A percentile compares a stretch with the other conserved stretches of the same genome.
Conservation (phyloP, 2,888 invertebrate species). For the Erebia epiphron region DNA sequence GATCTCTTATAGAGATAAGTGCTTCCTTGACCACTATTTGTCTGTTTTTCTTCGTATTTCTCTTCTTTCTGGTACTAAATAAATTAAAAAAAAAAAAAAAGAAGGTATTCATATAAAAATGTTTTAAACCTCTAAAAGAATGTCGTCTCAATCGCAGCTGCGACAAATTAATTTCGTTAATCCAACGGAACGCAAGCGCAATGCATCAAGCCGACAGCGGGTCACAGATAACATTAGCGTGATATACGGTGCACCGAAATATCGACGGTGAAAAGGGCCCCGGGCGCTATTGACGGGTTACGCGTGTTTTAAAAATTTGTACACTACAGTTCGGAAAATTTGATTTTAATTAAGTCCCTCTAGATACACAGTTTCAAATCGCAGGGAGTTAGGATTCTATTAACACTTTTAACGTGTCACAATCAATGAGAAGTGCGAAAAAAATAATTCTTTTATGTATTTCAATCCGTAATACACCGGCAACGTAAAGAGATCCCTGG, state of each 20-base stretch:
- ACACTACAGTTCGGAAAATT: not conserved
- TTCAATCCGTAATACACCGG: not conserved
- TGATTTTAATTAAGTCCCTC: not conserved
- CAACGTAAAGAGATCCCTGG: conserved; percentile 1
- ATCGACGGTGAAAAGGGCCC: conserved; percentile 60
- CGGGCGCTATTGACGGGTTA: conserved; percentile 41
- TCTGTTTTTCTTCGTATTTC: too few species aligned
- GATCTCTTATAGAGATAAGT: too few species aligned
- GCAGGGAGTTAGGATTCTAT: too few species aligned
- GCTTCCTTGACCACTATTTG: too few species aligned
- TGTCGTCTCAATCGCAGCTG: conserved; percentile 48
- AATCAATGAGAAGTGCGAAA: too few species aligned
- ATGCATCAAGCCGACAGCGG: conserved; percentile 76
- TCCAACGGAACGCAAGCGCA: conserved; percentile 68
- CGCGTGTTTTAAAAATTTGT: conserved; percentile 33
- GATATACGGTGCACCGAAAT: conserved; percentile 70
- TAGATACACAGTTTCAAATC: too few species aligned
- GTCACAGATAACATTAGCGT: conserved; percentile 72
- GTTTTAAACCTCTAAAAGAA: conserved; percentile 40
- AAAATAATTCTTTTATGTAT: not conserved
- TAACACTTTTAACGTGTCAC: too few species aligned
- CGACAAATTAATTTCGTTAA: conserved; percentile 81
- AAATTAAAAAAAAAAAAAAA: too few species aligned
- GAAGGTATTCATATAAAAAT: conserved; percentile 28
- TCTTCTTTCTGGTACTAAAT: too few species aligned